phyloP scores from a whole-genome alignment of 2,113 vertebrate genomes.

The Puma concolor region DNA sequence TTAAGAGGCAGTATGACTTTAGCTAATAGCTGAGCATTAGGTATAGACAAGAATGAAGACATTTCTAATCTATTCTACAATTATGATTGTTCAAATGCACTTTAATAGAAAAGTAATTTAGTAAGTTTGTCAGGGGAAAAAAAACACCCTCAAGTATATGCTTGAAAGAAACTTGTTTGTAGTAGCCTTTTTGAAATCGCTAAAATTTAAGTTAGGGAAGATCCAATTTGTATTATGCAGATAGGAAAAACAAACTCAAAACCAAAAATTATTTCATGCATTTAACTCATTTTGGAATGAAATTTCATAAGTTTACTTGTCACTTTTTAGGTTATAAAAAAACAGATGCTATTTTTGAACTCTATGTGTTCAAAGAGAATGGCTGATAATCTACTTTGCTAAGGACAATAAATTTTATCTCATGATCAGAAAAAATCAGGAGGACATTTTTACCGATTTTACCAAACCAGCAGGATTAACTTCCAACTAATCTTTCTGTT shows the following conservation, averaged over 20 bases:
- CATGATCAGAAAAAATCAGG: conserved; percentile 6
- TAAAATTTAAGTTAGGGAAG: conserved; percentile 34
- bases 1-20: neutral
- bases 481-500: conserved; percentile 53
- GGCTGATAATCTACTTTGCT: conserved; percentile 25
- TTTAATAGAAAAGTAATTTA: neutral
- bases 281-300: conserved; percentile 37
- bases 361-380: neutral
- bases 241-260: neutral
- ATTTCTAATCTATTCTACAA: neutral
- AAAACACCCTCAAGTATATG: neutral
- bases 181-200: neutral
- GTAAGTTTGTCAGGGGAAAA: neutral
- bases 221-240: neutral
- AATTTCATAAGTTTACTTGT: neutral
- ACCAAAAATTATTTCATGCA: neutral
- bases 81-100: neutral
- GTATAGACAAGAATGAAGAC: neutral
- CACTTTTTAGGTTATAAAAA: neutral
- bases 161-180: neutral
- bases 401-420: conserved; percentile 52
- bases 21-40: neutral
- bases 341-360: conserved; percentile 12
- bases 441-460: conserved; percentile 45
- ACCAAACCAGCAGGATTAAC: conserved; percentile 47